These are phyloP conservation scores for Lycia hirtaria DNA, from an alignment of 2,888 invertebrate genomes.

Conservation along the genomic window DNA sequence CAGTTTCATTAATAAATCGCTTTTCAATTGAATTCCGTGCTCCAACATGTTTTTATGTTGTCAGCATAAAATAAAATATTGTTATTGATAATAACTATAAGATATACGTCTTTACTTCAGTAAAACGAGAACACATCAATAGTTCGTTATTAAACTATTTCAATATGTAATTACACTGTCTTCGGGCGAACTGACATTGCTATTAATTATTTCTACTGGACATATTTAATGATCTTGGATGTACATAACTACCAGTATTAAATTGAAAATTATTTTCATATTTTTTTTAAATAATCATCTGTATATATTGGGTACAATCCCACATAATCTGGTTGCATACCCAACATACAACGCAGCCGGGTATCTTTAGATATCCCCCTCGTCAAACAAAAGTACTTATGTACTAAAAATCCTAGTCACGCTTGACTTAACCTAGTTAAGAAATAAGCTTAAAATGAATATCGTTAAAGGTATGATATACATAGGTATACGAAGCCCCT, in stretches of 20 bases:
- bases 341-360: too few species aligned
- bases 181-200: neutral
- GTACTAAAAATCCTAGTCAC: neutral
- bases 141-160: constrained; percentile 9
- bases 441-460: neutral
- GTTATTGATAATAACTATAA: constrained; percentile 6
- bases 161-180: constrained; percentile 25
- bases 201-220: constrained; percentile 8
- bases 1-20: neutral
- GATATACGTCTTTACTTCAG: constrained; percentile 15
- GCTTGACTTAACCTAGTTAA: neutral
- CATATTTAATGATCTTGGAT: constrained; percentile 5
- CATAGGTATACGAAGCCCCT: constrained; percentile 36
- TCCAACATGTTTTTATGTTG: constrained; percentile 9
- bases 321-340: too few species aligned
- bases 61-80: constrained; percentile 14
- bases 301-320: too few species aligned
- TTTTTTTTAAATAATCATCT: too few species aligned
- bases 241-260: neutral
- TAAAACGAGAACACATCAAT: constrained; percentile 16
- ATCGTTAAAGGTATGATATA: too few species aligned
- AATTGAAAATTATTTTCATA: neutral
- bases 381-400: neutral
- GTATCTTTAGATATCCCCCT: too few species aligned
- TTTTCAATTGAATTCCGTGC: constrained; percentile 6